Evolutionary conservation across 1,140 invertebrate genomes (phyloP).

Genomic region (Zophobas morio): DNA sequence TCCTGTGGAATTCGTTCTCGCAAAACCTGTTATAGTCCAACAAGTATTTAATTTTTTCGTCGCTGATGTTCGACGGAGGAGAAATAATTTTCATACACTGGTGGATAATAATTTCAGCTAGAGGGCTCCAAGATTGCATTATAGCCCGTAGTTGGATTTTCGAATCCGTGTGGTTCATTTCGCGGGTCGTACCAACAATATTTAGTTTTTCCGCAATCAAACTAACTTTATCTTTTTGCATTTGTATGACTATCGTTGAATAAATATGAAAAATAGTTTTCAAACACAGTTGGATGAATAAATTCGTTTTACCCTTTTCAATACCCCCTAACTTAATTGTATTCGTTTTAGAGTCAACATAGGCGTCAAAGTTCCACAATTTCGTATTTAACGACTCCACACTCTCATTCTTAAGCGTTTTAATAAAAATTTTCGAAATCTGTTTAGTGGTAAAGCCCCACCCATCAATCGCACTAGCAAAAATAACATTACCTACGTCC

Average conservation of each 20-base stretch:
- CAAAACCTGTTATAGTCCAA: constrained; percentile 65
- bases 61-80: constrained; percentile 82
- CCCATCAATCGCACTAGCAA: constrained; percentile 95
- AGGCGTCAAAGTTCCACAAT: constrained; percentile 97
- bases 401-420: constrained; percentile 73
- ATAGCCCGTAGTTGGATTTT: constrained; percentile 86
- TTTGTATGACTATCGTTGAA: constrained; percentile 82
- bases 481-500: constrained; percentile 95
- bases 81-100: constrained; percentile 88
- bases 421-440: constrained; percentile 90
- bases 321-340: constrained; percentile 92
- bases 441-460: constrained; percentile 95
- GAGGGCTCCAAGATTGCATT: constrained; percentile 90
- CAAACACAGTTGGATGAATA: constrained; percentile 96
- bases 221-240: constrained; percentile 87
- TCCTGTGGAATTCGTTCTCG: constrained; percentile 57
- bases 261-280: constrained; percentile 96
- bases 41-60: constrained; percentile 78
- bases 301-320: constrained; percentile 93
- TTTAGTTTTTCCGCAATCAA: constrained; percentile 87
- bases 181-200: constrained; percentile 83
- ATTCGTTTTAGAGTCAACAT: constrained; percentile 90
- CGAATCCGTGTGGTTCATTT: constrained; percentile 84
- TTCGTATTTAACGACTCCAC: constrained; percentile 77
- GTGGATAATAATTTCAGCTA: constrained; percentile 84